These are phyloP conservation scores for Daphoenositta chrysoptera DNA, from an alignment of 2,113 vertebrate genomes.

Conservation along the genomic window DNA sequence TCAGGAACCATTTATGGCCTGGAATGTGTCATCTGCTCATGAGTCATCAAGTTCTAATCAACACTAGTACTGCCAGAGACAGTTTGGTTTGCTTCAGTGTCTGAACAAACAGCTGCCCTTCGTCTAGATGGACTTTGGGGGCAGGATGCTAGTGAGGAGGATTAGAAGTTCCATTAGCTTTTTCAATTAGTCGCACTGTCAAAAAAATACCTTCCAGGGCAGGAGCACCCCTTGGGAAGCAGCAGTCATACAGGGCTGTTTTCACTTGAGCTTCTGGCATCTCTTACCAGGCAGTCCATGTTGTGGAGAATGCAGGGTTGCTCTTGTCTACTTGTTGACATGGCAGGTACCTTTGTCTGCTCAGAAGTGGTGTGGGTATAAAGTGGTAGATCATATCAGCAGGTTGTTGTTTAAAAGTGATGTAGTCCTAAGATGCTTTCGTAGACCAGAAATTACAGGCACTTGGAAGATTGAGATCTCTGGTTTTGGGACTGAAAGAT, in stretches of 20 bases:
- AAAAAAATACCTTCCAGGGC: not conserved
- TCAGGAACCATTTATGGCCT: constrained; percentile 21
- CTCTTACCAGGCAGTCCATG: not conserved
- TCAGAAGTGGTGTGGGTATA: not conserved
- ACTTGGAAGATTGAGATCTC: not conserved
- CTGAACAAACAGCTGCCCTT: not conserved
- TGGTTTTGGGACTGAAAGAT: not conserved
- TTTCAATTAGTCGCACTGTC: too few relatives aligned
- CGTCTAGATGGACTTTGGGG: not conserved
- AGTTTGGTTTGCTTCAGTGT: not conserved
- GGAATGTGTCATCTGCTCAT: constrained; percentile 48
- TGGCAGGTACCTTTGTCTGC: not conserved
- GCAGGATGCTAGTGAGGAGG: not conserved
- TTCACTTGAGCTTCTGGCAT: not conserved
- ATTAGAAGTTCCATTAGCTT: not conserved
- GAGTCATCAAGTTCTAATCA: constrained; percentile 20
- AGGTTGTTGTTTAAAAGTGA: not conserved
- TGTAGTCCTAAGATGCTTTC: not conserved
- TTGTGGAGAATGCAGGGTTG: not conserved
- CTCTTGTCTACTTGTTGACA: not conserved
- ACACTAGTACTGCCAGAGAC: not conserved
- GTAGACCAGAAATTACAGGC: not conserved
- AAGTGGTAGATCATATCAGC: not conserved
- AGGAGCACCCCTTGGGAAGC: not conserved
- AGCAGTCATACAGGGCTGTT: not conserved